Percentiles rank a stretch among this genome's conserved stretches.
These are phyloP conservation scores for Platerodrilus igneus DNA, from an alignment of 2,888 invertebrate genomes.

Conservation along the genomic window DNA sequence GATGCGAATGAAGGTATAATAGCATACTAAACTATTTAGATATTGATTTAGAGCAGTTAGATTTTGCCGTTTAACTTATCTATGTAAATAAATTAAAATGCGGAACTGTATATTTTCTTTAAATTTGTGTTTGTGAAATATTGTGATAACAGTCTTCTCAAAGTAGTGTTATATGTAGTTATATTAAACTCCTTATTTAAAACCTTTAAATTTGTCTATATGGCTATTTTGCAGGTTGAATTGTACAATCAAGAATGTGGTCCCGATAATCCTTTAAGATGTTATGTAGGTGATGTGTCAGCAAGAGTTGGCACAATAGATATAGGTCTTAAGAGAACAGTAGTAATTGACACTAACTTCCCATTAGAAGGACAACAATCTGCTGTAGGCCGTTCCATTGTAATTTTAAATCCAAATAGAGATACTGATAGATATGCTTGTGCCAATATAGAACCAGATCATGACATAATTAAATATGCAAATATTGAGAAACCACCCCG, in stretches of 20 bases:
- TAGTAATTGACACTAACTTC: slow-evolving; percentile 82
- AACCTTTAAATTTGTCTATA: too few species aligned
- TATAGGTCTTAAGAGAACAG: slow-evolving; percentile 69
- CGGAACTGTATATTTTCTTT: too few species aligned
- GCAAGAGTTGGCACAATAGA: slow-evolving; percentile 78
- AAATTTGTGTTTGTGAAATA: too few species aligned
- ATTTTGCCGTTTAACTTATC: too few species aligned
- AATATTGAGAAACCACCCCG: slow-evolving; percentile 82
- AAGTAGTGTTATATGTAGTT: background rate
- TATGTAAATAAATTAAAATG: too few species aligned
- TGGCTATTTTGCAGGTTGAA: slow-evolving; percentile 66
- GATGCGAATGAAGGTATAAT: too few species aligned
- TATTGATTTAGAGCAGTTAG: too few species aligned
- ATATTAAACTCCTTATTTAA: slow-evolving; percentile 3
- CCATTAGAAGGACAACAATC: slow-evolving; percentile 74
- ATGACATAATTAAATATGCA: slow-evolving; percentile 84
- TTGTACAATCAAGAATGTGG: slow-evolving; percentile 84
- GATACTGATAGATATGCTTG: slow-evolving; percentile 75
- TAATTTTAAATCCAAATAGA: slow-evolving; percentile 72
- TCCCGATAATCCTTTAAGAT: slow-evolving; percentile 80
- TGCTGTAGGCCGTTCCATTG: slow-evolving; percentile 80
- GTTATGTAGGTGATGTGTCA: slow-evolving; percentile 87
- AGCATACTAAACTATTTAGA: too few species aligned
- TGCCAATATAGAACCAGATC: slow-evolving; percentile 86
- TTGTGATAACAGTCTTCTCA: background rate